A percentile compares a stretch with the other conserved stretches of the same genome.
Conservation (phyloP, 2,797 vertebrate species). For the Vultur gryphus region DNA sequence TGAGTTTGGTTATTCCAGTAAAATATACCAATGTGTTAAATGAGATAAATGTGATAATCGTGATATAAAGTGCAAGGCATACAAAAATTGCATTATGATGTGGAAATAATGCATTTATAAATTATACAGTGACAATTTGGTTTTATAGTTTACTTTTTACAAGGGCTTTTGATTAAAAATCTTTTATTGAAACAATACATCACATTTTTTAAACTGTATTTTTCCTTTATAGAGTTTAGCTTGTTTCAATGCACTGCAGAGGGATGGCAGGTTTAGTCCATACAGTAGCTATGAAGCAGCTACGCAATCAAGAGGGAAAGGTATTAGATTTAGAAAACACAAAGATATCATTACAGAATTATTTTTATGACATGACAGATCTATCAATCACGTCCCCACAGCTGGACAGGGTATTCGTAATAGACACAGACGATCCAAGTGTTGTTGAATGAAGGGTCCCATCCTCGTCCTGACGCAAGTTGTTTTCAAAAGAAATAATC, state of each 20-base stretch:
- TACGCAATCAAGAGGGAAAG: not conserved
- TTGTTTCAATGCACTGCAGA: not conserved
- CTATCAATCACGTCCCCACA: not conserved
- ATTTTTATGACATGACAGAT: not conserved
- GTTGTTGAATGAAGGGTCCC: not conserved
- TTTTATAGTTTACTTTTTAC: not conserved
- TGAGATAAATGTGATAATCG: not conserved
- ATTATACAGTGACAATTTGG: not conserved
- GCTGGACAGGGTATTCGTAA: not conserved
- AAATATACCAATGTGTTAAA: not conserved
- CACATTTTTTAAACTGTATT: not conserved
- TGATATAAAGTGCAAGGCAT: not conserved
- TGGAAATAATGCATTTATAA: not conserved
- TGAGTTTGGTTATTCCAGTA: not conserved
- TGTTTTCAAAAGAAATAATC: not conserved
- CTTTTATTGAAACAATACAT: not conserved
- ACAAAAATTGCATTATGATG: not conserved
- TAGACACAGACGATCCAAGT: not conserved
- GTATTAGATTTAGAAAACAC: constrained; percentile 1
- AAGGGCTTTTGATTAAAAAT: not conserved
- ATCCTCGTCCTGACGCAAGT: not conserved
- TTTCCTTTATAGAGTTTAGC: not conserved
- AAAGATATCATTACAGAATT: not conserved
- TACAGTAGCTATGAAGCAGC: not conserved
- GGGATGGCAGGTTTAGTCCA: not conserved